These are phyloP conservation scores for Nomada fucata DNA, from an alignment of 2,888 invertebrate genomes.

Conservation along the genomic window DNA sequence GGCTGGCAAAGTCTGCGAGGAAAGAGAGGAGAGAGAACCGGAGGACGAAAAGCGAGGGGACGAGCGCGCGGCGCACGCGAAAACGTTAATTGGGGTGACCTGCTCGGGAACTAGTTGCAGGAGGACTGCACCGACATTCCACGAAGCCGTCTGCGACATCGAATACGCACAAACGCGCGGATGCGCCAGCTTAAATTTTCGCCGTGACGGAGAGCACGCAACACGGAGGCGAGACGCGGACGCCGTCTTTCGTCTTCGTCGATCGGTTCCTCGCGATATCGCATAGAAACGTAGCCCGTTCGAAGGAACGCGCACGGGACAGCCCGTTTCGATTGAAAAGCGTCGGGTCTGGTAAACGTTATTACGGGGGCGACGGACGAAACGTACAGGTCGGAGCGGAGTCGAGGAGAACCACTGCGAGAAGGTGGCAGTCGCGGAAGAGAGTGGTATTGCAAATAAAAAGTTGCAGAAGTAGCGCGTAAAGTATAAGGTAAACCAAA, in stretches of 20 bases:
- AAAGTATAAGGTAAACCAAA: constrained; percentile 77
- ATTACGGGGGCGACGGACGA: constrained; percentile 17
- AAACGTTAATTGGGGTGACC: constrained; percentile 84
- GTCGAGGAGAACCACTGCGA: constrained; percentile 53
- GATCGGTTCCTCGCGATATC: neutral
- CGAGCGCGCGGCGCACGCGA: constrained; percentile 77
- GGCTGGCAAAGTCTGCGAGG: constrained; percentile 34
- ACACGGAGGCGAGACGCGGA: neutral
- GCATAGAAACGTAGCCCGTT: constrained; percentile 18
- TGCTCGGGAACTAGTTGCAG: constrained; percentile 84
- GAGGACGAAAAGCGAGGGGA: constrained; percentile 58
- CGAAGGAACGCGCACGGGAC: neutral
- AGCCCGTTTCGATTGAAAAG: constrained; percentile 7
- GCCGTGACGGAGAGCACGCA: constrained; percentile 12
- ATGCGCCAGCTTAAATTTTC: constrained; percentile 33
- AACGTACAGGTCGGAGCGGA: constrained; percentile 20
- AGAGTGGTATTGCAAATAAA: constrained; percentile 74
- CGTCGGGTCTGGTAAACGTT: constrained; percentile 26
- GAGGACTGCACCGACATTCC: constrained; percentile 78
- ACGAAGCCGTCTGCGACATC: constrained; percentile 62
- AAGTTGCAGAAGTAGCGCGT: constrained; percentile 71
- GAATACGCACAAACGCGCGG: constrained; percentile 34
- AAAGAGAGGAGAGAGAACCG: constrained; percentile 42
- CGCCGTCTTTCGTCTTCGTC: neutral
- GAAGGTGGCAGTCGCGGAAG: constrained; percentile 62